Base-by-base conservation (phyloP, 2,888 invertebrate genomes). In the Oscheius onirici region DNA sequence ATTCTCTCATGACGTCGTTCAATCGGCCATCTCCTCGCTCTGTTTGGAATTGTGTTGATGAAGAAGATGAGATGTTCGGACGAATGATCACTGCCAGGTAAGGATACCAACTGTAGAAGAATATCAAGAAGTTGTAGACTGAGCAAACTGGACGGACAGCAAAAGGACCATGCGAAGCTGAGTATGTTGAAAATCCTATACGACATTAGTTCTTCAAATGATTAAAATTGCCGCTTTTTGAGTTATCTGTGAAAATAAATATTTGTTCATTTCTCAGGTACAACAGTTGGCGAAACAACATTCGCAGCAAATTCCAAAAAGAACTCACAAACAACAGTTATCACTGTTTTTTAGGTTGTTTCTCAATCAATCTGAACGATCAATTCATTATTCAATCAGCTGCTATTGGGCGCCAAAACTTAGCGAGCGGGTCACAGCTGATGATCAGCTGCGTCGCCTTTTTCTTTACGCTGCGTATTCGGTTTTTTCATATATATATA, bases 41-140 rank as follows among this genome's bases (percentile, higher is more conserved):
- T 26, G 17, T 1, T 5, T 70, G 61, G 61, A 22, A 13, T 11
- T 34, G 34, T n/a, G 76, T 75, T 24, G 78, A 79, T 40, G 76
- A 79, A 28, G 78, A 79, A 69, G 78, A 79, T 55, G 76, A 79
- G 44, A 76, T 76, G 44, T 79, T 79, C 49, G 78, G 71, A 1
- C 44, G 72, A 46, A 68, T 68, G 68, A 57, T 68, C 17, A n/a
- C 68, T 22, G 58, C 57, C 34, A 34, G 34, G 34, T 34, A 8
- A 34, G 34, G 8, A 34, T 6, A n/a, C n/a, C n/a, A n/a, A n/a
- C n/a, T n/a, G n/a, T n/a, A n/a, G n/a, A n/a, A n/a, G n/a, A n/a
- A n/a, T n/a, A n/a, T n/a, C n/a, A n/a, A n/a, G n/a, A 3, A 34
- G 8, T 34, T 34, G 5, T 8, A 34, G 68, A n/a, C 20, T 68